Evolutionary conservation across 2,113 vertebrate genomes (phyloP), one percentile per base, ranked within the genome.

Genomic region (Rhabdomys dilectus): DNA sequence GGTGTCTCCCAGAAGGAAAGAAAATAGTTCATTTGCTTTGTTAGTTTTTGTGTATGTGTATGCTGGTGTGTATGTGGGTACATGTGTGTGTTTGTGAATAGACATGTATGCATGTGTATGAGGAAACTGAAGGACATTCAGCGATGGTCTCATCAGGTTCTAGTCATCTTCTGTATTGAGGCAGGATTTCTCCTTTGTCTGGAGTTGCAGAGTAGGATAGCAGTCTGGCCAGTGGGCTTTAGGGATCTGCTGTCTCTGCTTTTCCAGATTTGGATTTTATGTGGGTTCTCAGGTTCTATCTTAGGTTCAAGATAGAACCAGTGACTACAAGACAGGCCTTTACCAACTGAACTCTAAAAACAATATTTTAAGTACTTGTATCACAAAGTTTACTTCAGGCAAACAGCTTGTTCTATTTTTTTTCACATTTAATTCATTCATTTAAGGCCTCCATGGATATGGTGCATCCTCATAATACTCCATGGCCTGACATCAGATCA

Each of bases 371-470:
- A 86, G 56, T 21, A 48, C 26, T 66, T 3, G 51, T 26, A 72
- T 9, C 81, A 86, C 29, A 91, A 95, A n/a, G 75, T 86, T 92
- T 91, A 77, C 48, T 34, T 76, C 60, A 60, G 34, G 66, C 10
- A 91, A 81, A 73, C 3, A 29, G 8, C 7, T n/a, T 76, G 10
- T 22, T n/a, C 12, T 34, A 51, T 45, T 24, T 92, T 66, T 64
- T 95, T 97, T 36, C 6, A 39, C 68, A 34, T 70, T 82, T 89
- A 78, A 87, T 93, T 42, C 36, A 15, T 81, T 7, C 75, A 48
- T 90, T 92, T 34, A 88, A 60, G 31, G 22, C 7, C 45, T 80
- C 76, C 17, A 56, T 29, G 29, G 64, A 66, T 84, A 56, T 77
- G 76, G 24, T 62, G 22, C 60, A 82, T 39, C 93, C 39, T 94